Evolutionary conservation across 2,888 invertebrate species (phyloP).

Genomic region (Xanthorhoe designata): DNA sequence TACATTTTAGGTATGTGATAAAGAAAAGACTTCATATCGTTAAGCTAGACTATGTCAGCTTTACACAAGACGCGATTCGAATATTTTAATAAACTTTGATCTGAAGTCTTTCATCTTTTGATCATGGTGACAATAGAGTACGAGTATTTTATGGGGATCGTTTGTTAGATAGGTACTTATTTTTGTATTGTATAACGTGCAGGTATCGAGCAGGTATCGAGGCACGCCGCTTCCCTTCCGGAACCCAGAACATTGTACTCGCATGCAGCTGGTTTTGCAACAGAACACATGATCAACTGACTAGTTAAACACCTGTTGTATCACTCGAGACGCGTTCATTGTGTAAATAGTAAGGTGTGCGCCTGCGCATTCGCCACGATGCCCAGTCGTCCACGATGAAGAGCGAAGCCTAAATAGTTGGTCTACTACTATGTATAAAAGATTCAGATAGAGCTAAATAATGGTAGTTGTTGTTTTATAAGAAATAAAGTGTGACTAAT

Average conservation of each 20-base stretch:
- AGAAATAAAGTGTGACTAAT: conserved; percentile 78
- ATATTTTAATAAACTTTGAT: conserved; percentile 46
- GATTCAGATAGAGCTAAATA: conserved; percentile 72
- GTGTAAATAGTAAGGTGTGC: conserved; percentile 37
- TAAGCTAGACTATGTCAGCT: conserved; percentile 45
- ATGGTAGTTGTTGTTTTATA: conserved; percentile 84
- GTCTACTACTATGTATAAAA: conserved; percentile 68
- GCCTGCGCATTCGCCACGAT: conserved; percentile 38
- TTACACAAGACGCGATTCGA: conserved; percentile 42
- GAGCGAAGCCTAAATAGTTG: conserved; percentile 72
- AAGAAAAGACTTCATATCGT: conserved; percentile 59
- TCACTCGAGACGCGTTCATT: conserved; percentile 18
- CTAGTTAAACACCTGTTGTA: conserved; percentile 10
- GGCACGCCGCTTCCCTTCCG: conserved; percentile 30
- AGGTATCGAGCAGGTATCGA: conserved; percentile 42
- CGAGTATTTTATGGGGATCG: conserved; percentile 56
- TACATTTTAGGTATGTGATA: conserved; percentile 52
- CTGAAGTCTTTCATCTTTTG: conserved; percentile 62
- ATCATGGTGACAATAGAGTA: conserved; percentile 61
- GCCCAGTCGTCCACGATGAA: conserved; percentile 47
- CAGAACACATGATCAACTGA: conserved; percentile 6
- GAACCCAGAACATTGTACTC: conserved; percentile 7
- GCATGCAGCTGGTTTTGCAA: conserved; percentile 8
- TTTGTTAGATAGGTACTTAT: conserved; percentile 71
- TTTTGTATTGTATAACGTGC: conserved; percentile 70